Evolutionary conservation across 2,113 vertebrate genomes (phyloP).

Genomic region (Bagarius yarrelli): DNA sequence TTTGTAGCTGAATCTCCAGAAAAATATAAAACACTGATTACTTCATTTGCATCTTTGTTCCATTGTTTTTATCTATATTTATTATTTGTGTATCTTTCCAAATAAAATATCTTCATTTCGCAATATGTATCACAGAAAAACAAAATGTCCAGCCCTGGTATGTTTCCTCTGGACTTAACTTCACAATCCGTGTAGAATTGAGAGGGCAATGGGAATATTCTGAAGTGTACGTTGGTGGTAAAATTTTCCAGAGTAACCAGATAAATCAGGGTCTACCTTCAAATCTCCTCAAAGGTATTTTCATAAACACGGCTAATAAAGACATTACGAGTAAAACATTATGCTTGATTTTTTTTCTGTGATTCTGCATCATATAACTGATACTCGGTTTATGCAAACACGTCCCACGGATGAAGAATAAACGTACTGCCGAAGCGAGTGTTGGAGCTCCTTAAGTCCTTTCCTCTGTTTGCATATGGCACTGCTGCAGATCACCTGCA

Average conservation of each 20-base stretch:
- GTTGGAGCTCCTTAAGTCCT: slow-evolving; percentile 77
- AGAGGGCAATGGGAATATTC: neutral
- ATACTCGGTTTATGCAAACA: neutral
- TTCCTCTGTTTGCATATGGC: slow-evolving; percentile 87
- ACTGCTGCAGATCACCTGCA: slow-evolving; percentile 82
- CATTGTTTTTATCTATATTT: no score
- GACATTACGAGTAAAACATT: no score
- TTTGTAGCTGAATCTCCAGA: no score
- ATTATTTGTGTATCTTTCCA: no score
- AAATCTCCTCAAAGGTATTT: neutral
- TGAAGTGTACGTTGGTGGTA: neutral
- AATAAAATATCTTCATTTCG: no score
- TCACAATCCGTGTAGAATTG: neutral
- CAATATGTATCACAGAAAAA: no score
- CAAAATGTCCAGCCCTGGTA: no score
- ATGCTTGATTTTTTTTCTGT: neutral
- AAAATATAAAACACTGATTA: no score
- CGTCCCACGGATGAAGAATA: neutral
- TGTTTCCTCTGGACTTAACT: no score
- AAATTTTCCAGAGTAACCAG: neutral
- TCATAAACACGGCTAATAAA: neutral
- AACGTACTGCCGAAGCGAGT: slow-evolving; percentile 75
- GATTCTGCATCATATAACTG: neutral
- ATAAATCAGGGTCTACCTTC: neutral
- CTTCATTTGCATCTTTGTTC: no score